phyloP scores from a whole-genome alignment of 37 sponge, comb jelly and placozoan species.

The Agelas oroides region DNA sequence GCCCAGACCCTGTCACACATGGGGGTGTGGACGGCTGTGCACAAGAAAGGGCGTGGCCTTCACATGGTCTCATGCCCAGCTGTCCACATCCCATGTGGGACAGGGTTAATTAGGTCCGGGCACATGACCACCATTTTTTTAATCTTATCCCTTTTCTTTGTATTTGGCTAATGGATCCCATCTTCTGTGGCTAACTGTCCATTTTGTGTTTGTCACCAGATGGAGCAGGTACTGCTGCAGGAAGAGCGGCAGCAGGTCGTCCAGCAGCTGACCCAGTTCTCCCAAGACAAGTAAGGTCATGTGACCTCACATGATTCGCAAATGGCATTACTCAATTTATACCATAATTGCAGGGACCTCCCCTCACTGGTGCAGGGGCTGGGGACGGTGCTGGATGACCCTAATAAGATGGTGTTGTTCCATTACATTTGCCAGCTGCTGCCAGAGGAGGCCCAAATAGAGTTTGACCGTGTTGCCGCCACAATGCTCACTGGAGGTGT shows the following conservation, averaged over 20 bases:
- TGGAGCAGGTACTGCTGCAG: constrained; percentile 55
- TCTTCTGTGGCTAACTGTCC: too few species aligned
- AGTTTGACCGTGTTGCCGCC: constrained; percentile 83
- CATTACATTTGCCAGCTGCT: constrained; percentile 88
- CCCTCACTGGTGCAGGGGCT: constrained; percentile 46
- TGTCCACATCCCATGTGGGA: too few species aligned
- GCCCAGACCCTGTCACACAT: too few species aligned
- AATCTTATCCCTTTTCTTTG: too few species aligned
- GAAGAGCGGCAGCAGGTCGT: constrained; percentile 57
- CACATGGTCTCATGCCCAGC: too few species aligned
- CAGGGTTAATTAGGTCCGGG: too few species aligned
- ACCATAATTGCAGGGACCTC: constrained; percentile 59
- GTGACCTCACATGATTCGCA: not conserved
- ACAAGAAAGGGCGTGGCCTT: too few species aligned
- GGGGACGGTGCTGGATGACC: constrained; percentile 49
- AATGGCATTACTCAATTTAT: not conserved
- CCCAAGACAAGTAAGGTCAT: constrained; percentile 49
- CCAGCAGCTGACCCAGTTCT: constrained; percentile 45
- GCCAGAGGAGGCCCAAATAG: constrained; percentile 65
- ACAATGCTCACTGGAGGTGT: constrained; percentile 23
- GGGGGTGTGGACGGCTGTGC: too few species aligned
- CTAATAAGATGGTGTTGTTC: constrained; percentile 57
- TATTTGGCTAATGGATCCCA: too few species aligned
- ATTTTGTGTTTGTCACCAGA: too few species aligned
- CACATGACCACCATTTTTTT: too few species aligned